Percentiles rank a stretch among this genome's conserved stretches.
Conservation (phyloP, 2,797 vertebrate species). For the Microctenopoma steveboyesi region DNA sequence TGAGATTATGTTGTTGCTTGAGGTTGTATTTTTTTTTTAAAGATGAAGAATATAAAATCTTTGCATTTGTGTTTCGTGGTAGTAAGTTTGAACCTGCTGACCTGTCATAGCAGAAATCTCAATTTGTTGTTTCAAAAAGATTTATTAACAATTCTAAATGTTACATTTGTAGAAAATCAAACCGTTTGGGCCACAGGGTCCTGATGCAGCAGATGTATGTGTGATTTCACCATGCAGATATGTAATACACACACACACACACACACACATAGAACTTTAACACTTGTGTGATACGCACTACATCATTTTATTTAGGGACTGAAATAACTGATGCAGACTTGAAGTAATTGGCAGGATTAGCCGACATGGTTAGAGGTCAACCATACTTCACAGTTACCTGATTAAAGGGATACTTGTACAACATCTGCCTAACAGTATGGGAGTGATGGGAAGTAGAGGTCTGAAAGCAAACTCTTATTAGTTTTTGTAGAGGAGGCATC, state of each 20-base stretch:
- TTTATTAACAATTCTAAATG: constrained; percentile 10
- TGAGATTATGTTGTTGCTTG: too few relatives aligned
- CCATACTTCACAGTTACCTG: constrained; percentile 37
- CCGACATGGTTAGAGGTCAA: constrained; percentile 44
- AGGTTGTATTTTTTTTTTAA: too few relatives aligned
- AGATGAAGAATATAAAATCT: neutral
- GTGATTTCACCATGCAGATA: constrained; percentile 15
- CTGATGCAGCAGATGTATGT: constrained; percentile 1
- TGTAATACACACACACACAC: constrained; percentile 11
- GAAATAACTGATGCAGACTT: constrained; percentile 34
- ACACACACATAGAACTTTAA: constrained; percentile 15
- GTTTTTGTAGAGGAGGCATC: constrained; percentile 41
- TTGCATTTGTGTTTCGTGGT: constrained; percentile 8
- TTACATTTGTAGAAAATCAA: neutral
- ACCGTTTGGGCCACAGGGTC: neutral
- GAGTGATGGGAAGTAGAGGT: constrained; percentile 40
- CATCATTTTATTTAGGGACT: constrained; percentile 22
- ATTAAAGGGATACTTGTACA: constrained; percentile 46
- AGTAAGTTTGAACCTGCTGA: constrained; percentile 34
- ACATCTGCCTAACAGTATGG: constrained; percentile 21
- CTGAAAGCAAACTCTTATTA: constrained; percentile 27
- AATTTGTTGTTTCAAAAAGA: constrained; percentile 35
- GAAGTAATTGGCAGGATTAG: constrained; percentile 38
- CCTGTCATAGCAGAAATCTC: constrained; percentile 31
- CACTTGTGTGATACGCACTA: constrained; percentile 8